phyloP scores from a whole-genome alignment of 92 coral and sea anemone species.

The Phenganax subtilis region DNA sequence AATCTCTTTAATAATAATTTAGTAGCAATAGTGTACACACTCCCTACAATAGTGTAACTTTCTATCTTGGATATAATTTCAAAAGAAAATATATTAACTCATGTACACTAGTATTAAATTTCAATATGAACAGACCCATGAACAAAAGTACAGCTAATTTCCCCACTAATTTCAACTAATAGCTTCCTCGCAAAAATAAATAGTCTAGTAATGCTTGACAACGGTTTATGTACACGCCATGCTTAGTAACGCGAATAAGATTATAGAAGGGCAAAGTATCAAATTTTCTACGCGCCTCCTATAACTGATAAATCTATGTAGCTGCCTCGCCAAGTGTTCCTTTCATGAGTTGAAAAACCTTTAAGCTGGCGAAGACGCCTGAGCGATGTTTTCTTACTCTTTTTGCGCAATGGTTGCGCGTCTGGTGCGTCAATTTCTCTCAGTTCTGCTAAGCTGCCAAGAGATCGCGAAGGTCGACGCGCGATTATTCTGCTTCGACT shows the following conservation, averaged over 20 bases:
- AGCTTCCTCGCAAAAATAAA: background rate
- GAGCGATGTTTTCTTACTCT: background rate
- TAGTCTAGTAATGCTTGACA: slow-evolving; percentile 3
- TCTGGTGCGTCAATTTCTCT: background rate
- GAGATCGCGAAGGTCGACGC: background rate
- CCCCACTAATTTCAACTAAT: background rate
- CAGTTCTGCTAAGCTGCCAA: background rate
- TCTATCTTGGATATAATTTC: background rate
- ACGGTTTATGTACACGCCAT: slow-evolving; percentile 7
- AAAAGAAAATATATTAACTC: slow-evolving; percentile 15
- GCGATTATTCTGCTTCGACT: background rate
- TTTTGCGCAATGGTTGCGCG: slow-evolving; percentile 4
- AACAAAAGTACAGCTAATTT: background rate
- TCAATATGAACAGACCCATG: background rate
- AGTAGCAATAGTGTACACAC: background rate
- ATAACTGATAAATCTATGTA: slow-evolving; percentile 63
- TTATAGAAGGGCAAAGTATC: background rate
- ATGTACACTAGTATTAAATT: background rate
- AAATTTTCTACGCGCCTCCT: background rate
- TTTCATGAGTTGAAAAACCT: slow-evolving; percentile 76
- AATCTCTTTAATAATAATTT: slow-evolving; percentile 19
- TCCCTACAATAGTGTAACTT: background rate
- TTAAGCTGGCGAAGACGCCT: slow-evolving; percentile 60
- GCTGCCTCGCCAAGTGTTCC: slow-evolving; percentile 70
- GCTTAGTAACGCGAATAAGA: background rate